Conservation (phyloP, 2,113 vertebrate species). For the Apodemus sylvaticus region DNA sequence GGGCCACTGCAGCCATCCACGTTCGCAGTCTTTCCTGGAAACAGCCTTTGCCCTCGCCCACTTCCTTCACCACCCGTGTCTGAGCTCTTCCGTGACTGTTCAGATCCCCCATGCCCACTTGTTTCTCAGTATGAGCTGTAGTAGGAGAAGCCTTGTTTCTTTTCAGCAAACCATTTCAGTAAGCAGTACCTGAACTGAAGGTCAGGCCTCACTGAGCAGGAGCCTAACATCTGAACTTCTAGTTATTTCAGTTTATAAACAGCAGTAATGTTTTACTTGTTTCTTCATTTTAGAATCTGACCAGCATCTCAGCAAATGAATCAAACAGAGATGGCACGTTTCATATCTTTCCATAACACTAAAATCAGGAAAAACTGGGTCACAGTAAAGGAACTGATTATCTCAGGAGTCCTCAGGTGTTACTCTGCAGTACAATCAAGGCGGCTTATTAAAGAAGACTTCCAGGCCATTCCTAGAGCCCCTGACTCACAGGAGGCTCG, state of each 20-base stretch:
- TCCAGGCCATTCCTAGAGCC: accelerated
- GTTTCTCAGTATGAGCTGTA: not conserved
- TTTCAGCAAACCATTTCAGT: not conserved
- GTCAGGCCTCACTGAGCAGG: not conserved
- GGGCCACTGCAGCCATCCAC: no score
- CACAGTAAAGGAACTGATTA: not conserved
- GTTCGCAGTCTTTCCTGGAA: accelerated
- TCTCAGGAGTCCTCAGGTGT: not conserved
- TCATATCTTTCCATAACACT: not conserved
- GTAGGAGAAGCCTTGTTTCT: not conserved
- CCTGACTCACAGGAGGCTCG: not conserved
- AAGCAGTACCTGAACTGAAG: not conserved
- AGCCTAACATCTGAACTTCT: not conserved
- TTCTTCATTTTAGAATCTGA: not conserved
- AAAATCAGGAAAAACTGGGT: not conserved
- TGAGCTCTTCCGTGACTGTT: not conserved
- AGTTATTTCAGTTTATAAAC: not conserved
- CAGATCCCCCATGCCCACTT: not conserved
- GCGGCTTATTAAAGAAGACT: not conserved
- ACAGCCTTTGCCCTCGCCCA: not conserved
- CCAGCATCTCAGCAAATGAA: not conserved
- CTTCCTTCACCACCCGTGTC: not conserved
- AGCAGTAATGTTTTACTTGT: not conserved
- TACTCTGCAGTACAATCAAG: not conserved
- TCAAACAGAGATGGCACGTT: not conserved